Base-by-base conservation (phyloP, 1,140 invertebrate species). In the Anastrepha ludens region DNA sequence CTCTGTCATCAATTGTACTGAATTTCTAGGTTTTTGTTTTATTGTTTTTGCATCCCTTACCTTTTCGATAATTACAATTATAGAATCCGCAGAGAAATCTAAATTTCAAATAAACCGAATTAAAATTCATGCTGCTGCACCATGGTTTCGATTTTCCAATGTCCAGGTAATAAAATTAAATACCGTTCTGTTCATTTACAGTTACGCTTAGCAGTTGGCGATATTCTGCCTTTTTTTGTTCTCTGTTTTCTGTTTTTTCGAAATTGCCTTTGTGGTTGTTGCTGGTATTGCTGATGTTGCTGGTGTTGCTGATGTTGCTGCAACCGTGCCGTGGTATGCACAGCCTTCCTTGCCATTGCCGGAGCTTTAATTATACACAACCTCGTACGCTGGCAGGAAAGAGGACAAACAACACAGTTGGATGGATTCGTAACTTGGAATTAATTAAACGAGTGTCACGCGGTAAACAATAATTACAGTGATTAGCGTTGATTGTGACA, bases 361-460 rank as follows among this genome's bases (percentile, higher is more conserved):
- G 47, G 44, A 74, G 70, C n/a, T 74, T 74, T 74, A 29, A 29
- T 29, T 29, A 29, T 29, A 70, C 70, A 74, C 39, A 50, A 44
- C 41, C 44, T 17, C 7, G n/a, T 47, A 29, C 44, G 20, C 2
- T 15, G 41, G 41, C 8, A 20, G n/a, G 5, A 20, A 17, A 50
- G 47, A 62, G n/a, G 41, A 55, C n/a, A 20, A 20, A 9, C 44
- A 11, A 13, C 74, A n/a, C 47, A 55, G 7, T 81, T n/a, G 47
- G 17, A 58, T 81, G 47, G 50, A 81, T 81, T 41, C 74, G 74
- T 81, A 55, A 81, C 74, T 81, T 55, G 47, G 74, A 81, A 81
- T 81, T 81, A 81, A 81, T 81, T 81, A 81, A 81, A 81, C 74
- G 74, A 81, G 74, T 81, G 74, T 81, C 74, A 81, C 74, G 74